Evolutionary conservation across 2,113 vertebrate species (phyloP).

Genomic region (Hemiprocne comata): DNA sequence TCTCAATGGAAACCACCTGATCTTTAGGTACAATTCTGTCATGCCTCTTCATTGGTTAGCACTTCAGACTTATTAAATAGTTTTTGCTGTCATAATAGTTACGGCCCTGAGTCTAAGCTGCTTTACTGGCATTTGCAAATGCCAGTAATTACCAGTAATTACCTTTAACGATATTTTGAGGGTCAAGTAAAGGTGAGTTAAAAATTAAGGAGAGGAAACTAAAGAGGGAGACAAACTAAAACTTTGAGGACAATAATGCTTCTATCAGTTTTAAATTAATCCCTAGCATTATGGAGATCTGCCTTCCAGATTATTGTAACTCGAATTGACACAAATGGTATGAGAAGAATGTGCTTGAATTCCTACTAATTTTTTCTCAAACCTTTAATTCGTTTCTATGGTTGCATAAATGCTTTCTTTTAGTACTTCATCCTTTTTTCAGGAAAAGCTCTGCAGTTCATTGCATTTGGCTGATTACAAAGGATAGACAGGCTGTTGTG

Average conservation of each 20-base stretch:
- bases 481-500: not conserved
- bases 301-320: not conserved
- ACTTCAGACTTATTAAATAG: not conserved
- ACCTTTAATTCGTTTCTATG: not conserved
- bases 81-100: not conserved
- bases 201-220: not conserved
- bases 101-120: not conserved
- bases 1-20: not conserved
- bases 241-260: not conserved
- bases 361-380: not conserved
- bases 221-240: not conserved
- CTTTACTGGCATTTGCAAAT: not conserved
- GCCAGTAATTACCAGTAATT: too few species aligned
- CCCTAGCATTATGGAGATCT: not conserved
- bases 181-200: not conserved
- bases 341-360: not conserved
- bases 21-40: not conserved
- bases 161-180: not conserved
- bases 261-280: constrained; percentile 4
- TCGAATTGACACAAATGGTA: not conserved
- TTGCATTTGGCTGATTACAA: not conserved
- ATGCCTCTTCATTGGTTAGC: not conserved
- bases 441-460: not conserved
- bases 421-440: not conserved
- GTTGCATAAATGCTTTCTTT: constrained; percentile 3